These are phyloP conservation scores for Cephus nigrinus DNA, from an alignment of 2,888 invertebrate species.

Conservation along the genomic window DNA sequence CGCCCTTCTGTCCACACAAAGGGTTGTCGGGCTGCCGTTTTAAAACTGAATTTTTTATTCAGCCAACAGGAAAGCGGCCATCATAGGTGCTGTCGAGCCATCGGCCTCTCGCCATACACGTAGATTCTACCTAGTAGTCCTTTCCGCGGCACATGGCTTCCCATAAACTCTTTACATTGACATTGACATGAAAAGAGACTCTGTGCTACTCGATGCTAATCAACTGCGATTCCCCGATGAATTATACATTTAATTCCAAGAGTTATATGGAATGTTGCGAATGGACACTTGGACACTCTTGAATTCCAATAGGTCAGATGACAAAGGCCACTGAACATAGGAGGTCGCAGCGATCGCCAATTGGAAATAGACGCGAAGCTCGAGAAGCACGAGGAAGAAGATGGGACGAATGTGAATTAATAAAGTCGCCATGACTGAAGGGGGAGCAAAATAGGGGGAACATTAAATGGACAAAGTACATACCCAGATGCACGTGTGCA, in stretches of 20 bases:
- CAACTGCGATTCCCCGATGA: slow-evolving; percentile 29
- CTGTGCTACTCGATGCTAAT: slow-evolving; percentile 41
- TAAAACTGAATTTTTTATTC: slow-evolving; percentile 57
- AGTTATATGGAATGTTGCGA: background rate
- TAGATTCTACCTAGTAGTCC: slow-evolving; percentile 5
- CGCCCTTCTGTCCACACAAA: slow-evolving; percentile 13
- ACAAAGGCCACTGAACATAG: background rate
- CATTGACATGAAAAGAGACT: slow-evolving; percentile 38
- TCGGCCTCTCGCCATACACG: background rate
- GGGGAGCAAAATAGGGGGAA: slow-evolving; percentile 18
- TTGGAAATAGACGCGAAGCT: background rate
- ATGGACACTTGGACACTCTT: background rate
- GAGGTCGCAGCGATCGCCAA: background rate
- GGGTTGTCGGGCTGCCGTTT: slow-evolving; percentile 27
- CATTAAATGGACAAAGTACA: background rate
- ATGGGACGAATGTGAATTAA: slow-evolving; percentile 38
- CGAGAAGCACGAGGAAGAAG: slow-evolving; percentile 14
- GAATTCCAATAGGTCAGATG: background rate
- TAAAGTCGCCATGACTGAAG: slow-evolving; percentile 36
- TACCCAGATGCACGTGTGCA: slow-evolving; percentile 32
- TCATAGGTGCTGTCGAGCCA: slow-evolving; percentile 43
- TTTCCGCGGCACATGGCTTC: slow-evolving; percentile 27
- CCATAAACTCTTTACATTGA: slow-evolving; percentile 29
- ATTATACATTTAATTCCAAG: background rate
- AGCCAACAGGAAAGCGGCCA: slow-evolving; percentile 62